Evolutionary conservation across 2,888 invertebrate species (phyloP), one percentile per base, ranked within the genome.

Genomic region (Caenorhabditis sinica): DNA sequence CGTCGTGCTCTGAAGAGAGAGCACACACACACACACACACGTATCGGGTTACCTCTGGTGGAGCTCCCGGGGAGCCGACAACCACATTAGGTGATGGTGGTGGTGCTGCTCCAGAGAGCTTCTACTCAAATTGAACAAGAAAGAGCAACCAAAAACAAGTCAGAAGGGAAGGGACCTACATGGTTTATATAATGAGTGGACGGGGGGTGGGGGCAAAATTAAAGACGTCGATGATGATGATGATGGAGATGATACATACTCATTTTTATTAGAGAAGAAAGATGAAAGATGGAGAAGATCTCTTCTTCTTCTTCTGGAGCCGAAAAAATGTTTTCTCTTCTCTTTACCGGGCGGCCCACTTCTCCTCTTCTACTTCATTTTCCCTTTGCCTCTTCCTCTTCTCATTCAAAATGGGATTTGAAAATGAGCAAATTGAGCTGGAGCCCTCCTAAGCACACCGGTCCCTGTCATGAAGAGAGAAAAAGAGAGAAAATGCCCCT

Each of bases 351-450:
- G 58, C 36, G 20, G 43, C 56, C 45, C 43, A 30, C 45, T 36
- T 33, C 71, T n/a, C 71, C 51, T 25, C 69, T 61, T 43, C 49
- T 17, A 17, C 45, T 61, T 63, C 43, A 40, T 40, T 40, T 23
- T 56, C 53, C 56, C 25, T 79, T 49, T 61, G n/a, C 30, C 63
- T 72, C 80, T 71, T 71, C 53, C 40, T 81, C 63, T 74, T 66
- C 56, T 56, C 81, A 69, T 74, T 82, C 73, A 81, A 81, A 81
- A 81, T 81, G 81, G 81, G 79, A 79, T 79, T 79, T 79, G 79
- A 72, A 79, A 79, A 79, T 79, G 79, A 79, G 79, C 79, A 79
- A 79, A 79, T 79, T 79, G 79, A 79, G 79, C 79, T 79, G 71
- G 43, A 51, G 43, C 71, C 60, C 71, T 33, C 43, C 58, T 40